Conservation (phyloP, 2,797 vertebrate genomes). For the Meda fulgida region DNA sequence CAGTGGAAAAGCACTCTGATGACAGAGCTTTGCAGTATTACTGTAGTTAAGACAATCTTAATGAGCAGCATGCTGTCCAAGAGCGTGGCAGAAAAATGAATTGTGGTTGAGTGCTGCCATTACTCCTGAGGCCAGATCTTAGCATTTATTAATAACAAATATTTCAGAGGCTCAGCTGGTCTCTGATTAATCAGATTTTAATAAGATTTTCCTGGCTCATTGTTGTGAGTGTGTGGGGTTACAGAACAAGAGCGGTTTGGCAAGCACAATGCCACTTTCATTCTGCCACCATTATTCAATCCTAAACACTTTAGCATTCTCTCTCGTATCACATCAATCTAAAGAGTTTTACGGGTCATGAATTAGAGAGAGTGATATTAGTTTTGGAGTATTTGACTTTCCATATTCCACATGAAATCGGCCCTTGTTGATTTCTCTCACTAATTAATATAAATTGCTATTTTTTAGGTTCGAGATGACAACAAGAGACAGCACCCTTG, state of each 20-base stretch:
- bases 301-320: constrained; percentile 36
- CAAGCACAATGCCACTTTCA: constrained; percentile 37
- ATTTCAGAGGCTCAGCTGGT: constrained; percentile 67
- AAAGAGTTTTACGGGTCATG: background rate
- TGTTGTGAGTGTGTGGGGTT: constrained; percentile 39
- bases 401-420: background rate
- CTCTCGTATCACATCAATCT: background rate
- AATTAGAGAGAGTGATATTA: constrained; percentile 26
- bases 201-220: constrained; percentile 60
- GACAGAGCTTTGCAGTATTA: constrained; percentile 30
- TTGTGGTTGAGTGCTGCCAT: constrained; percentile 59
- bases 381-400: constrained; percentile 13
- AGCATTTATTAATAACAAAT: constrained; percentile 65
- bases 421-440: background rate
- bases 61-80: constrained; percentile 63
- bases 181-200: constrained; percentile 61
- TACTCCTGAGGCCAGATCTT: constrained; percentile 50
- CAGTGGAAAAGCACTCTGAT: constrained; percentile 21
- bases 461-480: constrained; percentile 91
- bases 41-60: constrained; percentile 65
- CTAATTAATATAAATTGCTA: background rate
- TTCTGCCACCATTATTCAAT: constrained; percentile 43
- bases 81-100: constrained; percentile 64
- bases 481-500: constrained; percentile 99
- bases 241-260: constrained; percentile 53